A percentile compares a stretch with the other conserved stretches of the same genome.
Evolutionary conservation across 2,797 vertebrate species (phyloP).

Genomic region (Chelon labrosus): DNA sequence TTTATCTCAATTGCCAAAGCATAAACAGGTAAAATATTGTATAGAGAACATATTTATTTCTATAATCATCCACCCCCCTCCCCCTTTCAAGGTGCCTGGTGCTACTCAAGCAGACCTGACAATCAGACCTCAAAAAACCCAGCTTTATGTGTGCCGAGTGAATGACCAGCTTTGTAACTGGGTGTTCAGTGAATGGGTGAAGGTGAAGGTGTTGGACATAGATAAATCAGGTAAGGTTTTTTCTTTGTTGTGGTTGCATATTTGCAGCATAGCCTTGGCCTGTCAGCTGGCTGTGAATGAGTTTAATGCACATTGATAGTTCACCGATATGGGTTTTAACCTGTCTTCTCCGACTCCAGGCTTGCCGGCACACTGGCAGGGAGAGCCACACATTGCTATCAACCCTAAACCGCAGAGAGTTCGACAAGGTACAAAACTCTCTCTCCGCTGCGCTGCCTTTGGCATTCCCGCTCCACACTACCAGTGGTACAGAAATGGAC

Average conservation of each 20-base stretch:
- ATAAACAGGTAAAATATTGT: neutral
- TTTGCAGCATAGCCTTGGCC: neutral
- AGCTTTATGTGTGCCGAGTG: slow-evolving; percentile 86
- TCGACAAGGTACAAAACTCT: slow-evolving; percentile 70
- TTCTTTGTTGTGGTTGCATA: neutral
- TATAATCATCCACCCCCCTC: slow-evolving; percentile 1
- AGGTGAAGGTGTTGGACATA: slow-evolving; percentile 86
- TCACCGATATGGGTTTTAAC: slow-evolving; percentile 20
- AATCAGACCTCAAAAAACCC: slow-evolving; percentile 77
- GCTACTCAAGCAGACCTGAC: slow-evolving; percentile 83
- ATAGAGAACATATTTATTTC: neutral
- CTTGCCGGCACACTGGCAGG: slow-evolving; percentile 85
- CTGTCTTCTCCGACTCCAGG: slow-evolving; percentile 54
- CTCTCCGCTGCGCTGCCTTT: slow-evolving; percentile 85
- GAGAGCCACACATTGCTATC: slow-evolving; percentile 83
- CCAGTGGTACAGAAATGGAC: slow-evolving; percentile 91
- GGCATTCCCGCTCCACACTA: slow-evolving; percentile 87
- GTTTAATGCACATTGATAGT: neutral
- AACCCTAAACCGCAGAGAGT: slow-evolving; percentile 82
- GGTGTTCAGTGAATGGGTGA: slow-evolving; percentile 88
- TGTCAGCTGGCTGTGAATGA: neutral
- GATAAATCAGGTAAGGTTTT: slow-evolving; percentile 75
- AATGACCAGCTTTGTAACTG: slow-evolving; percentile 81
- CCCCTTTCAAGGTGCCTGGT: slow-evolving; percentile 72
- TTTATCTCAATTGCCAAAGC: neutral